These are phyloP conservation scores for Serinus canaria DNA, from an alignment of 2,113 vertebrate genomes.

Conservation along the genomic window DNA sequence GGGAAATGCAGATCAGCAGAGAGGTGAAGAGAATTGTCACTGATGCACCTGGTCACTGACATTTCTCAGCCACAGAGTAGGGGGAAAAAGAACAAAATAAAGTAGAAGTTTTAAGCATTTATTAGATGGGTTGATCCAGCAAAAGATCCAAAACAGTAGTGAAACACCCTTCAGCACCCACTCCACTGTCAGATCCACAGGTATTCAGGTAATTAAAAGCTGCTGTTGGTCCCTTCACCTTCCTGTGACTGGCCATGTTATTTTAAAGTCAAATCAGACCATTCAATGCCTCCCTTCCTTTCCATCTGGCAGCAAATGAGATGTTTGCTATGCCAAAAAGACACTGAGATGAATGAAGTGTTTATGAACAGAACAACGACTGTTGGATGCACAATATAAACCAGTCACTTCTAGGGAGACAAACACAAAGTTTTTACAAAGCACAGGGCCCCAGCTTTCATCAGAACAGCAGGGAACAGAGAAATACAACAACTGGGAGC, in stretches of 20 bases:
- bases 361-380: conserved; percentile 40
- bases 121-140: neutral
- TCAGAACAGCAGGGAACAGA: neutral
- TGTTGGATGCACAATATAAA: conserved; percentile 16
- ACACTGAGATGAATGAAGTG: conserved; percentile 5
- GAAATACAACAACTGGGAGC: neutral
- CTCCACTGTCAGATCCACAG: neutral
- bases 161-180: neutral
- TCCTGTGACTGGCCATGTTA: neutral
- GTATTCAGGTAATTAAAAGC: neutral
- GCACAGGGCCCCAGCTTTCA: neutral
- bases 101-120: neutral
- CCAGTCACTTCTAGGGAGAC: neutral
- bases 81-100: neutral
- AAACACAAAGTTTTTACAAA: neutral
- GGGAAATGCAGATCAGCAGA: neutral
- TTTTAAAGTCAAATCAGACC: neutral
- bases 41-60: neutral
- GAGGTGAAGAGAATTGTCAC: neutral
- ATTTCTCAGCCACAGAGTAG: neutral
- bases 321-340: neutral
- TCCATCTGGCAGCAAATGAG: conserved; percentile 13
- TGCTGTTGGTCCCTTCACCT: neutral
- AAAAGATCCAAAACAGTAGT: neutral
- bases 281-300: conserved; percentile 12